These are phyloP conservation scores for Torymus texanus DNA, from an alignment of 2,888 invertebrate genomes.

Conservation along the genomic window DNA sequence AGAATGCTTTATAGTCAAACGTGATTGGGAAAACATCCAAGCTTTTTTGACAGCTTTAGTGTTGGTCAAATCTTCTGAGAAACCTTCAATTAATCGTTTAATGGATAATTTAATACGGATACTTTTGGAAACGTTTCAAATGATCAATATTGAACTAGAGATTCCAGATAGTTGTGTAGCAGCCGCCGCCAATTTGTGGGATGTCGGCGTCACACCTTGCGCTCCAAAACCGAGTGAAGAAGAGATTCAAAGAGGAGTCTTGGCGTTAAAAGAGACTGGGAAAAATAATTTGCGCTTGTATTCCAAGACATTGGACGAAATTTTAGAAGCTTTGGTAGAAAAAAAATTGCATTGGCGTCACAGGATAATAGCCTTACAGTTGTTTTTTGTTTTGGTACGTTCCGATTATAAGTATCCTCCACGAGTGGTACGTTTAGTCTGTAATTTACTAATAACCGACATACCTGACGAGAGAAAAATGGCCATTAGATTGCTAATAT, in stretches of 20 bases:
- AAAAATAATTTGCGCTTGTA: conserved; percentile 77
- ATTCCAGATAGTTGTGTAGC: conserved; percentile 77
- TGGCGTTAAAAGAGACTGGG: conserved; percentile 72
- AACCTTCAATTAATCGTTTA: conserved; percentile 83
- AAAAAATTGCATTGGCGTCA: conserved; percentile 87
- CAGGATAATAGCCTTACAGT: conserved; percentile 83
- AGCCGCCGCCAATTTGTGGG: conserved; percentile 76
- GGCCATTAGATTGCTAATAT: conserved; percentile 80
- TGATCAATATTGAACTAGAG: conserved; percentile 79
- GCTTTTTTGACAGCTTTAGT: conserved; percentile 88
- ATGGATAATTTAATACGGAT: conserved; percentile 78
- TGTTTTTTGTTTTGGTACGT: conserved; percentile 84
- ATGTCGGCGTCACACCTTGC: conserved; percentile 71
- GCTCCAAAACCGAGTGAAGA: conserved; percentile 71
- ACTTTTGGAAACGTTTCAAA: conserved; percentile 80
- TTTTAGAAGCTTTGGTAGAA: conserved; percentile 78
- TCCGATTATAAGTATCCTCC: conserved; percentile 82
- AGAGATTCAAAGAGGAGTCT: conserved; percentile 73
- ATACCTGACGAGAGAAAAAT: conserved; percentile 87
- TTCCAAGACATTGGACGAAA: conserved; percentile 74
- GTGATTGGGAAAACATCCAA: conserved; percentile 85
- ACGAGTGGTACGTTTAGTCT: conserved; percentile 80
- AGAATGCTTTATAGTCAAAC: conserved; percentile 81
- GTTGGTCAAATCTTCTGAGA: conserved; percentile 88
- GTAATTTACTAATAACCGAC: conserved; percentile 83